Base-by-base conservation (phyloP, 2,797 vertebrate genomes). In the Acanthis flammea region DNA sequence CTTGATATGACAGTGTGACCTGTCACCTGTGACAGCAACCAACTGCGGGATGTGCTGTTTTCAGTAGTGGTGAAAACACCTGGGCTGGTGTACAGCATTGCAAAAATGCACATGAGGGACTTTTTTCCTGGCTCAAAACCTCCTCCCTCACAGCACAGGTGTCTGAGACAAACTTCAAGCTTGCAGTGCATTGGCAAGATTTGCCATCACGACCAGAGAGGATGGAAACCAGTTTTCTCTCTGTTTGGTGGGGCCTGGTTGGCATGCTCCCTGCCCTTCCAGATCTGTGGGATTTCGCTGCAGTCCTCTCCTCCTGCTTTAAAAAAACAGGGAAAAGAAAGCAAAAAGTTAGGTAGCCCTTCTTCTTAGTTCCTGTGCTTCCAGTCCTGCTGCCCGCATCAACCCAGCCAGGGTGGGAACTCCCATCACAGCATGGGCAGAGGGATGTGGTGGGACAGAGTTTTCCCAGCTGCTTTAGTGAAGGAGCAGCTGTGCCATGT, bases 361-460 rank as follows among this genome's bases (percentile, higher is more conserved):
- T 80, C 10, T 13, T 48, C 12, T 17, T 48, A 2, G 1, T 39
- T 41, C 19, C 35, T 51, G 24, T 47, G 30, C 55, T 90, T 72
- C 55, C 21, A 18, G 1, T 54, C 31, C 17, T 28, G 60, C 83
- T 77, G 45, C 61, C 25, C 2, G 4, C 35, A 11, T 65, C 4
- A 3, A 31, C 42, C 41, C 9, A 0, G 10, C 37, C 3, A 7
- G 19, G 27, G 33, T 23, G 23, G 71, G 2, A 7, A 7, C n/a
- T 42, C 25, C 27, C 9, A 5, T 55, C 50, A 21, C 50, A 57
- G 50, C 42, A 27, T 72, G 2, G 5, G 2, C 1, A 24, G 27
- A 11, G 42, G 16, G 0, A 41, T 0, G 0, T 37, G 66, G 33
- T 51, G 25, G 12, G 28, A 54, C 0, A 1, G 27, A 16, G 7